These are phyloP conservation scores for Cryptocheilus praepositus DNA, from an alignment of 2,888 invertebrate species.

Conservation along the genomic window DNA sequence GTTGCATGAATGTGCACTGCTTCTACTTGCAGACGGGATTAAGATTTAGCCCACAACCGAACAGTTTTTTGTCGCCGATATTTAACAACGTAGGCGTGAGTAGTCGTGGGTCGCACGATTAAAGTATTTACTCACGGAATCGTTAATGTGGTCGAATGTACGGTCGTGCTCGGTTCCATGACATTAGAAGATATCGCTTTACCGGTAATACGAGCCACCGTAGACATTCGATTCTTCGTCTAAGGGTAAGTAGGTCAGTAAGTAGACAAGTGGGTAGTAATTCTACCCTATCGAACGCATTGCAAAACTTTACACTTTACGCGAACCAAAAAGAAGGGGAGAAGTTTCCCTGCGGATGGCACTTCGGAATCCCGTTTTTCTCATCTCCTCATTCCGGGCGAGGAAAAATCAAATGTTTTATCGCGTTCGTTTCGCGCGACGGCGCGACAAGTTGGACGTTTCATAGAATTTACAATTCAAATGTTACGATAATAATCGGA, in stretches of 20 bases:
- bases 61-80: too few species aligned
- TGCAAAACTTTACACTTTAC: slow-evolving; percentile 32
- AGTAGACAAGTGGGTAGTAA: slow-evolving; percentile 55
- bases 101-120: neutral
- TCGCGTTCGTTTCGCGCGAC: too few species aligned
- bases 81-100: too few species aligned
- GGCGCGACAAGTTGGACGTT: too few species aligned
- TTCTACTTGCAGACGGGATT: too few species aligned
- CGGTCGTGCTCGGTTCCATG: slow-evolving; percentile 21
- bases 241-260: slow-evolving; percentile 59
- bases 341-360: slow-evolving; percentile 28
- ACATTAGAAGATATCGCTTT: slow-evolving; percentile 50
- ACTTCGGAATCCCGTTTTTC: slow-evolving; percentile 8
- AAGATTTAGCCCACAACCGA: too few species aligned
- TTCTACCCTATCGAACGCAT: slow-evolving; percentile 55
- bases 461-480: too few species aligned
- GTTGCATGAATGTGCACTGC: too few species aligned
- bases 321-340: slow-evolving; percentile 17
- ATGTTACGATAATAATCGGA: too few species aligned
- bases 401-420: too few species aligned
- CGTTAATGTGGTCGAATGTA: slow-evolving; percentile 22
- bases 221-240: slow-evolving; percentile 59
- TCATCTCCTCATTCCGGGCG: neutral
- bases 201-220: slow-evolving; percentile 57
- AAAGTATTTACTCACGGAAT: slow-evolving; percentile 15